These are phyloP conservation scores for Streptopelia turtur DNA, from an alignment of 2,797 vertebrate genomes.

Conservation along the genomic window DNA sequence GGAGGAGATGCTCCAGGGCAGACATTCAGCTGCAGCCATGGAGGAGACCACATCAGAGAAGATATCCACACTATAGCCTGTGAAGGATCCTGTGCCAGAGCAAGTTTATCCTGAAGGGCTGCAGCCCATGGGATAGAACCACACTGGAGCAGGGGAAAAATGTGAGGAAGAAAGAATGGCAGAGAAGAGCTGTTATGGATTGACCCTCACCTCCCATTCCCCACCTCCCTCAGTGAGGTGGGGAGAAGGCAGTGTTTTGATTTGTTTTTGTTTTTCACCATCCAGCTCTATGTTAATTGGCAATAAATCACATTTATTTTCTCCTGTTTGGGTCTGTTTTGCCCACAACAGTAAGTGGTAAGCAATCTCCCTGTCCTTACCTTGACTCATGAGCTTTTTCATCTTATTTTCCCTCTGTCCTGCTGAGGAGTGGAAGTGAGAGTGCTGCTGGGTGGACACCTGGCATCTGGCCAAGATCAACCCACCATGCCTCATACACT, in stretches of 20 bases:
- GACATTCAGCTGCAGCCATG: background rate
- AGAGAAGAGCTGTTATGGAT: background rate
- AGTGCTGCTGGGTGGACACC: background rate
- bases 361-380: background rate
- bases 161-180: background rate
- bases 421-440: background rate
- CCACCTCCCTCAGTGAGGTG: fast-evolving
- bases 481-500: background rate
- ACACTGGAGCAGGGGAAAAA: background rate
- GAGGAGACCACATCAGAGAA: background rate
- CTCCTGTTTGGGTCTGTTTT: background rate
- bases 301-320: background rate
- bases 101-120: background rate
- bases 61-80: background rate
- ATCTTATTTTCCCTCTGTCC: background rate
- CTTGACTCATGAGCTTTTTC: background rate
- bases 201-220: fast-evolving
- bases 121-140: background rate
- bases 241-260: background rate
- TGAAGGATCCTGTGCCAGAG: background rate
- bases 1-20: background rate
- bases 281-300: background rate
- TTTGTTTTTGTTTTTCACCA: background rate
- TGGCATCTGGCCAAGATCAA: background rate
- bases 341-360: background rate